Base-by-base conservation (phyloP, 2,797 vertebrate species). In the Coregonus suidteri region DNA sequence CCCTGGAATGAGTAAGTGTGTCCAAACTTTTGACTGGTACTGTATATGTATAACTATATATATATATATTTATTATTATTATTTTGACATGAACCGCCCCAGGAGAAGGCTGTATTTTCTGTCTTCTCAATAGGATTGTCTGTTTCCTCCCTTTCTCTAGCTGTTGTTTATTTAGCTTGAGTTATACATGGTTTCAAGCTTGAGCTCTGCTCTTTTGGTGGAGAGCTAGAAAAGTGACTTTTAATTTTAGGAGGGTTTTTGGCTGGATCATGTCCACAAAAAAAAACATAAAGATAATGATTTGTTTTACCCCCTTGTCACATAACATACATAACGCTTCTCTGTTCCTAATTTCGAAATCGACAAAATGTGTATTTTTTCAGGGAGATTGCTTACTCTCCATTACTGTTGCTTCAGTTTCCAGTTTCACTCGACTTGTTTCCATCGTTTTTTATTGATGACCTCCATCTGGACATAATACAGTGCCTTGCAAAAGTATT, bases 131-230 rank as follows among this genome's bases (percentile, higher is more conserved):
- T 31, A 31, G 64, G 25, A 14, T 66, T 15, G 5, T 66, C 30
- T 13, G 30, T 15, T 66, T 66, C 64, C 64, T 31, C 25, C 41
- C 82, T 79, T 83, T 68, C 69, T 64, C 77, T 25, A 62, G 77
- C 75, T 47, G 41, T 47, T 78, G 83, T 88, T 90, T 89, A 81
- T 88, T 89, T 86, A 85, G 79, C 79, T 80, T 53, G 77, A 86
- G 81, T 83, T 77, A 72, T 74, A 78, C 65, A 62, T 59, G 75
- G 62, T 76, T 80, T 47, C 67, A 82, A 75, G 73, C 67, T 74
- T 80, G 71, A 79, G 78, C 75, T 41, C 4, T 77, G 72, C 71
- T 15, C 41, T 13, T 47, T 47, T 11, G 41, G 9, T 11, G 41
- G 11, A 13, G 41, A 47, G 41, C 41, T 47, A 9, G 41, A 47